A percentile compares a stretch with the other conserved stretches of the same genome.
Evolutionary conservation across 2,888 invertebrate genomes (phyloP).

Genomic region (Troilus luridus): DNA sequence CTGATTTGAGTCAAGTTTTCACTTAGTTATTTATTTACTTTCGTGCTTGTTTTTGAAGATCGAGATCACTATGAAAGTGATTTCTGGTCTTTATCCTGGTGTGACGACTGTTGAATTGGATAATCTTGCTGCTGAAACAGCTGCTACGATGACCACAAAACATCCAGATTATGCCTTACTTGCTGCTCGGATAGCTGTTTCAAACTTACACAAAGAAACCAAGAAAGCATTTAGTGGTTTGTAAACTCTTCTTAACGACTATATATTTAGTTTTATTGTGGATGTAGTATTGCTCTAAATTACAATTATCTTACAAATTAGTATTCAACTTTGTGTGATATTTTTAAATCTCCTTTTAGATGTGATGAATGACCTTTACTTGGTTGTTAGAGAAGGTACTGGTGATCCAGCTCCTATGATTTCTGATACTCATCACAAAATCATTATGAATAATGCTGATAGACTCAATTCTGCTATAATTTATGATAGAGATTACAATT

Average conservation of each 20-base stretch:
- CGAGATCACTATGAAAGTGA: slow-evolving; percentile 90
- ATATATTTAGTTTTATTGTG: neutral
- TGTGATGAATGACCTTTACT: slow-evolving; percentile 89
- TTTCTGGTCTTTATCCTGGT: slow-evolving; percentile 94
- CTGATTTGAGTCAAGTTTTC: neutral
- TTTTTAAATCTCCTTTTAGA: slow-evolving; percentile 75
- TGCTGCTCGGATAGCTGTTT: slow-evolving; percentile 93
- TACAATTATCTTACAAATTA: neutral
- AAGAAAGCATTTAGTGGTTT: slow-evolving; percentile 91
- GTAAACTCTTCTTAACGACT: neutral
- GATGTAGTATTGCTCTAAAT: neutral
- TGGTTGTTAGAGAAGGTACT: slow-evolving; percentile 81
- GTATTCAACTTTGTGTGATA: neutral
- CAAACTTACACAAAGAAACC: slow-evolving; percentile 98
- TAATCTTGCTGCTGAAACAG: slow-evolving; percentile 97
- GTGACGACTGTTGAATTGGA: slow-evolving; percentile 98
- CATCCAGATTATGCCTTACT: slow-evolving; percentile 96
- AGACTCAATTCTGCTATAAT: slow-evolving; percentile 94
- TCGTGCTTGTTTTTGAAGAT: slow-evolving; percentile 72
- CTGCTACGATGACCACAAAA: slow-evolving; percentile 97
- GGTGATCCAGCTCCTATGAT: slow-evolving; percentile 86
- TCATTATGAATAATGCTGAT: slow-evolving; percentile 90
- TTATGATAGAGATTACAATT: slow-evolving; percentile 96
- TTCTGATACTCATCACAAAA: slow-evolving; percentile 83
- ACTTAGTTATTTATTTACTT: neutral